These are phyloP conservation scores for Platysteira castanea DNA, from an alignment of 2,113 vertebrate genomes.

Conservation along the genomic window DNA sequence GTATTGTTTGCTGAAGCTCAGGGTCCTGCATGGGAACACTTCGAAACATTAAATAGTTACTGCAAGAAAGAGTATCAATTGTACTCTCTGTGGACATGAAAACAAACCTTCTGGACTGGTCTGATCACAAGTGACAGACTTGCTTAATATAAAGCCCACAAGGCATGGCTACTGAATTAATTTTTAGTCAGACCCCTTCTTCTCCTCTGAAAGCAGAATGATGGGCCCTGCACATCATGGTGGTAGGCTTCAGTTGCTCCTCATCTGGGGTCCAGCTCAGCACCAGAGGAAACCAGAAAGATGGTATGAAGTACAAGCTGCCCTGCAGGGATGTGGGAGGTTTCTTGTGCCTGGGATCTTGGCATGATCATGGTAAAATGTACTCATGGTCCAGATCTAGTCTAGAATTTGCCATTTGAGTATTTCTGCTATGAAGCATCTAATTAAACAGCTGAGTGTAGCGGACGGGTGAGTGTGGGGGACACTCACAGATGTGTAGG, in stretches of 20 bases:
- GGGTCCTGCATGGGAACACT: neutral
- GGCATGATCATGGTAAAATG: neutral
- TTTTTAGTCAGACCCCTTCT: neutral
- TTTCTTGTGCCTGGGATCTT: neutral
- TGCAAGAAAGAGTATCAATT: neutral
- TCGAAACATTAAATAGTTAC: neutral
- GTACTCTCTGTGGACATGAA: neutral
- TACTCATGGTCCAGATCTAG: neutral
- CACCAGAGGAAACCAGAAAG: neutral
- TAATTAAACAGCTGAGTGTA: neutral
- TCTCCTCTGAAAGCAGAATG: neutral
- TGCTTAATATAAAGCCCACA: neutral
- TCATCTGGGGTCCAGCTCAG: neutral
- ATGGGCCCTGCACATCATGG: neutral
- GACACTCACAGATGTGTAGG: neutral
- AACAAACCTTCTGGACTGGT: neutral
- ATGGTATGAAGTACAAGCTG: neutral
- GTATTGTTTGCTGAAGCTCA: neutral
- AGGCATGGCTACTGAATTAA: neutral
- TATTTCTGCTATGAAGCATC: neutral
- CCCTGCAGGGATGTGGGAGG: neutral
- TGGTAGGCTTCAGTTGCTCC: neutral
- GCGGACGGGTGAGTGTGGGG: neutral
- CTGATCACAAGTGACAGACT: neutral
- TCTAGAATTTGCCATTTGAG: neutral